Conservation (phyloP, 2,797 vertebrate genomes). For the Amblyraja radiata region DNA sequence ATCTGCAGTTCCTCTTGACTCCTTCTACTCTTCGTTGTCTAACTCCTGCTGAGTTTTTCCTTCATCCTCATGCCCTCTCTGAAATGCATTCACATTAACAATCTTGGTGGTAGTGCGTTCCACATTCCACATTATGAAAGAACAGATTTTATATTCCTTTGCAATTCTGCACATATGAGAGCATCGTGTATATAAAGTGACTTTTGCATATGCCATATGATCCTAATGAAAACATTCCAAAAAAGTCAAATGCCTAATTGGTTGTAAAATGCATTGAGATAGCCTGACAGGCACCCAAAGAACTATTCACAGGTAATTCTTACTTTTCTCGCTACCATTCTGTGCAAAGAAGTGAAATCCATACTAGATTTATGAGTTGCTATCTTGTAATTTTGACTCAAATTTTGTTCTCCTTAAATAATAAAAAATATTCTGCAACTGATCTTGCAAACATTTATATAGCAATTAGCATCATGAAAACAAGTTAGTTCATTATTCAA, state of each 20-base stretch:
- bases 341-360: background rate
- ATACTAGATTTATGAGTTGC: background rate
- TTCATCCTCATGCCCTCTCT: background rate
- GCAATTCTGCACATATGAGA: no score
- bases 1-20: no score
- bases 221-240: no score
- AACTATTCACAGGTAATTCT: no score
- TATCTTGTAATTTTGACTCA: background rate
- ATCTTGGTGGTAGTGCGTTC: background rate
- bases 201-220: no score
- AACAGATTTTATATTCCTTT: no score
- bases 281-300: no score
- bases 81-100: background rate
- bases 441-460: background rate
- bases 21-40: no score
- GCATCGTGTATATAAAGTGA: no score
- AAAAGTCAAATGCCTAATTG: no score
- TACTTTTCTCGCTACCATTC: background rate
- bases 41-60: background rate
- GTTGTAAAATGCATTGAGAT: no score
- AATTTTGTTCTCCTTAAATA: background rate
- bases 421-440: background rate
- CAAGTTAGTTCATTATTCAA: background rate
- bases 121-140: background rate
- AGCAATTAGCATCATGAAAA: background rate